phyloP scores from a whole-genome alignment of 2,797 vertebrate genomes.

The Microtus obscurus region DNA sequence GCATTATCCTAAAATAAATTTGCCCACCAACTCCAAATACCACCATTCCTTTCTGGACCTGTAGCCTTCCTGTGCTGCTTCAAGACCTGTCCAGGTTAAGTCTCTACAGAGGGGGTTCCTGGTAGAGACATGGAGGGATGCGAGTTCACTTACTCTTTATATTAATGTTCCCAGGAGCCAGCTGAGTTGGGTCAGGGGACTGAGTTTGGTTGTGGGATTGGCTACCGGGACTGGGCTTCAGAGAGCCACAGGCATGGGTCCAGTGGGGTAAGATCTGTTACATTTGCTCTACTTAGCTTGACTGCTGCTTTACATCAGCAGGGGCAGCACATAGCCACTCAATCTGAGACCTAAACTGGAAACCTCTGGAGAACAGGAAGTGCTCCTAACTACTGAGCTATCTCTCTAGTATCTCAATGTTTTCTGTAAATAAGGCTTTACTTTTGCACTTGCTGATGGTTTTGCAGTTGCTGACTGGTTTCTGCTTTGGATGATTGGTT shows the following conservation, averaged over 20 bases:
- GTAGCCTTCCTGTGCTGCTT: slow-evolving; percentile 15
- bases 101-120: neutral
- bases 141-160: neutral
- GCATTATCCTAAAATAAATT: slow-evolving; percentile 69
- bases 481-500: neutral
- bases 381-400: neutral
- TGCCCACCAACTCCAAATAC: slow-evolving; percentile 32
- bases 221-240: neutral
- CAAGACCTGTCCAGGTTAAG: slow-evolving; percentile 17
- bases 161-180: no score
- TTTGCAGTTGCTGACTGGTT: neutral
- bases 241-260: neutral
- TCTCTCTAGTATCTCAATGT: neutral
- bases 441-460: neutral
- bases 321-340: neutral
- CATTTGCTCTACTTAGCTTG: no score
- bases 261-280: no score
- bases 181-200: neutral
- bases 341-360: neutral
- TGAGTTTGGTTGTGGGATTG: neutral
- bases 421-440: neutral
- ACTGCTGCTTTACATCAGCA: no score
- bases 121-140: neutral
- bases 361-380: neutral
- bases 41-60: slow-evolving; percentile 36